phyloP scores from a whole-genome alignment of 2,113 vertebrate species.

The Passer montanus region DNA sequence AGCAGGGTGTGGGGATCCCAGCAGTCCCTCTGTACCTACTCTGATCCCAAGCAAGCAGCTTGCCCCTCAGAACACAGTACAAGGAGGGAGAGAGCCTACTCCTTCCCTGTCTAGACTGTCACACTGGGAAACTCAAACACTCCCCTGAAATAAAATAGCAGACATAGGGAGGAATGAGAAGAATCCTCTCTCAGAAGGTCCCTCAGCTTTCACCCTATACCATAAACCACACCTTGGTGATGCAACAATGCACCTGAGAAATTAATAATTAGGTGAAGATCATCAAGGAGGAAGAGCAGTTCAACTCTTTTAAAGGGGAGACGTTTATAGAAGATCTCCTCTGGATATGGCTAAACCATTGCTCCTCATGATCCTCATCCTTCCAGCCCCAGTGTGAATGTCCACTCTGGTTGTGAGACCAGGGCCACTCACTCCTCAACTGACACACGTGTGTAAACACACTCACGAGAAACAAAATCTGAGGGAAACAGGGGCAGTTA shows the following conservation, averaged over 20 bases:
- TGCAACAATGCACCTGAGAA: background rate
- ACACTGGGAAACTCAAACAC: background rate
- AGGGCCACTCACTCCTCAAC: background rate
- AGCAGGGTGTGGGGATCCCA: background rate
- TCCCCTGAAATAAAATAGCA: background rate
- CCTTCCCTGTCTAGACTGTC: background rate
- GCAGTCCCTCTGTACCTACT: rapidly evolving
- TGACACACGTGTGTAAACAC: rapidly evolving
- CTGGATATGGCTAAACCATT: background rate
- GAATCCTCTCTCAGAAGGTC: background rate
- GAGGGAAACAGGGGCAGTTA: rapidly evolving
- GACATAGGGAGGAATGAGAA: background rate
- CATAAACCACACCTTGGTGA: background rate
- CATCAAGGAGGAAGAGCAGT: background rate
- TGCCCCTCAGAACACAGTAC: background rate
- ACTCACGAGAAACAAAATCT: background rate
- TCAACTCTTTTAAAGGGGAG: background rate
- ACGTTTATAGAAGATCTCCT: background rate
- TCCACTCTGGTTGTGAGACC: background rate
- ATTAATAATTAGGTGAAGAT: background rate
- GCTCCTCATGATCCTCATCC: rapidly evolving
- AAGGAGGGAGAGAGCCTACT: background rate
- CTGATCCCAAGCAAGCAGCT: background rate
- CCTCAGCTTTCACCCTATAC: background rate
- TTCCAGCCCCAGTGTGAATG: rapidly evolving